Base-by-base conservation (phyloP, 2,113 vertebrate genomes). In the Ellobius talpinus region DNA sequence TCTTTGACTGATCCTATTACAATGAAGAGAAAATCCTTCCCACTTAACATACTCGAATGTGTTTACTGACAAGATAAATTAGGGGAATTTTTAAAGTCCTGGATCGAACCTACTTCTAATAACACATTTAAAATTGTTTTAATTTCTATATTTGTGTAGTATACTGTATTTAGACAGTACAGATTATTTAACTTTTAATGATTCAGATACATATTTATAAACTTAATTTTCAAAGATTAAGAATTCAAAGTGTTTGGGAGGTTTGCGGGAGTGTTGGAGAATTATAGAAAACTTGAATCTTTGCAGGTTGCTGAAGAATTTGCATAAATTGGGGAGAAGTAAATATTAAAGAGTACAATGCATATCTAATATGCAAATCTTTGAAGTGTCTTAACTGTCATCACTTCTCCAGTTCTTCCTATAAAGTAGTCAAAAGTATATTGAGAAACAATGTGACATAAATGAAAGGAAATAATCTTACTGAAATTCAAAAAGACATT, bases 151-250 rank as follows among this genome's bases (percentile, higher is more conserved):
- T 76, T 52, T 79, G 66, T 72, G 13, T 36, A 23, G 21, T 16
- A 39, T 42, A 9, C 58, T 82, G 33, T 52, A 81, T 3, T 31
- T 92, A 72, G 68, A 26, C 7, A 9, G 45, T 12, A 39, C 4
- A 86, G 11, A 87, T 61, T 23, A 86, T 90, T 85, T 89, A 11
- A 66, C 93, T 87, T 92, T 12, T 79, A 2, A 77, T 92, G 82
- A 87, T 70, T 36, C 19, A 93, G 68, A 90, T 73, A 42, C 1
- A 50, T 36, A 58, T 3, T 52, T 84, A 63, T 10, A 87, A 91
- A 89, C 0, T 63, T 42, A 39, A 17, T 55, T 50, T 66, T 87
- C 14, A 73, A 70, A 3, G 2, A 72, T 45, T n/a, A 11, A 72
- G 14, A 29, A 74, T 36, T 72, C 17, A 65, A 63, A 65, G 3